A percentile compares a stretch with the other conserved stretches of the same genome.
Evolutionary conservation across 2,113 vertebrate genomes (phyloP).

Genomic region (Tragelaphus imberbis): DNA sequence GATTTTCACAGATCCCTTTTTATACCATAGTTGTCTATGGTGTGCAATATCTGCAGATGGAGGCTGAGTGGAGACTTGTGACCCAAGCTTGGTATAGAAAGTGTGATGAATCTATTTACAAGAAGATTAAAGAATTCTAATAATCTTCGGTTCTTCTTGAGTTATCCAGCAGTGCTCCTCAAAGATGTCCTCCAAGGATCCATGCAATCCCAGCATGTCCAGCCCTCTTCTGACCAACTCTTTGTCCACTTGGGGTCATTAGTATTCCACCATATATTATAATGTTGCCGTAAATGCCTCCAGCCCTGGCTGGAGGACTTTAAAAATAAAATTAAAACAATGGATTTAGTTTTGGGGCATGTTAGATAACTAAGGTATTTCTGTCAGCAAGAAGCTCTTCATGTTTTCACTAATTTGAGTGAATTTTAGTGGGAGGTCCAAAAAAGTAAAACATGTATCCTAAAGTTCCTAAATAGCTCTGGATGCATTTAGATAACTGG

Average conservation of each 20-base stretch:
- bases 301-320: neutral
- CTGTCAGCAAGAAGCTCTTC: neutral
- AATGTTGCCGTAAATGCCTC: neutral
- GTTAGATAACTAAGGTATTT: neutral
- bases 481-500: neutral
- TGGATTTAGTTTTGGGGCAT: neutral
- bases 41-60: neutral
- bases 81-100: neutral
- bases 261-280: neutral
- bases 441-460: neutral
- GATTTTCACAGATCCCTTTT: neutral
- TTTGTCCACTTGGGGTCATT: too few relatives aligned
- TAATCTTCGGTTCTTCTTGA: neutral
- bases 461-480: neutral
- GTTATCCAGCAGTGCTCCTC: neutral
- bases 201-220: neutral
- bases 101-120: neutral
- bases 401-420: neutral
- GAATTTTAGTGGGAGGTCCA: neutral
- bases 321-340: neutral
- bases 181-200: neutral
- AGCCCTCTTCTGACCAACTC: neutral
- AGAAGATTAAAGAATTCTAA: neutral
- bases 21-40: accelerated
- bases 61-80: neutral